Conservation (phyloP, 2,113 vertebrate species). For the Corythornis vintsioides region DNA sequence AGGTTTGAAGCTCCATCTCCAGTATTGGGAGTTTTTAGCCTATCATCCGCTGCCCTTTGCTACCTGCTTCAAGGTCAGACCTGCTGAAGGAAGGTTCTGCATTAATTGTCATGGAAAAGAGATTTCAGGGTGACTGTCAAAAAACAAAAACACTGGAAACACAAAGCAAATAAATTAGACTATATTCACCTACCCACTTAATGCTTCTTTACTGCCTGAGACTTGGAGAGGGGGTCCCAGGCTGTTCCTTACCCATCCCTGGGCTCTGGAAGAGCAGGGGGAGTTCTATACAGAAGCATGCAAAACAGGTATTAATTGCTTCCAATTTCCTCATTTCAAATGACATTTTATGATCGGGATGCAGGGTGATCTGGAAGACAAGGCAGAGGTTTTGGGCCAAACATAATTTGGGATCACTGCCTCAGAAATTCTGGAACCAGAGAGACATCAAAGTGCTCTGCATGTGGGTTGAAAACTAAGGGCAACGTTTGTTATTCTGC, state of each 20-base stretch:
- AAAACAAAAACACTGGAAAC: not conserved
- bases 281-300: not conserved
- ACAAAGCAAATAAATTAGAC: not conserved
- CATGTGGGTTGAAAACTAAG: conserved; percentile 29
- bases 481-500: conserved; percentile 47
- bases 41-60: conserved; percentile 13
- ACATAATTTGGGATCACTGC: not conserved
- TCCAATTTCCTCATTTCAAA: conserved; percentile 11
- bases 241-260: not conserved
- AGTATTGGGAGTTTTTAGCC: not conserved
- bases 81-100: not conserved
- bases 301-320: not conserved
- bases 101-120: not conserved
- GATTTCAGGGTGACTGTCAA: not conserved
- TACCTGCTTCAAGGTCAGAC: conserved; percentile 1
- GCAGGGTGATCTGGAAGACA: not conserved
- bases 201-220: not conserved
- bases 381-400: conserved; percentile 40
- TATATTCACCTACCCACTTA: not conserved
- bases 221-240: not conserved
- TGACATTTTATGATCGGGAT: not conserved
- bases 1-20: not conserved
- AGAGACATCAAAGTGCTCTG: conserved; percentile 32
- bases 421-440: conserved; percentile 11
- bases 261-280: not conserved